phyloP scores from a whole-genome alignment of 2,888 invertebrate genomes.

The Chrysina gloriosa region DNA sequence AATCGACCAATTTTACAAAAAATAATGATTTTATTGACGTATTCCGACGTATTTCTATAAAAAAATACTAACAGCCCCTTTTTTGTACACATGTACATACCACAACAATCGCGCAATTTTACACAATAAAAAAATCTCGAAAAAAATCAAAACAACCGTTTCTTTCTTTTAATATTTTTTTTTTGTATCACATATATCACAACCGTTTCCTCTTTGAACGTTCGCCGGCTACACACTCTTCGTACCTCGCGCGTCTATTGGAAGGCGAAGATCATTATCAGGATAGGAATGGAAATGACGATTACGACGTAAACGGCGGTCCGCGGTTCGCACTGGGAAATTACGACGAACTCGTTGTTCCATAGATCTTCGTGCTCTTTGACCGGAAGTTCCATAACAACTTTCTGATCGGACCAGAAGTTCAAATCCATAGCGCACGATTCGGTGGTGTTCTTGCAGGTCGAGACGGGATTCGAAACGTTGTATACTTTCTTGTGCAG shows the following conservation, averaged over 20 bases:
- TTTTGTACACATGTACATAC: too few relatives aligned
- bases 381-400: slow-evolving; percentile 77
- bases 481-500: slow-evolving; percentile 79
- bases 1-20: too few relatives aligned
- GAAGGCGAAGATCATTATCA: slow-evolving; percentile 79
- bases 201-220: too few relatives aligned
- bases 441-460: slow-evolving; percentile 73
- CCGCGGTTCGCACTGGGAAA: slow-evolving; percentile 80
- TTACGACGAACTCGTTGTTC: slow-evolving; percentile 80
- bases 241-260: slow-evolving; percentile 63
- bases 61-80: too few relatives aligned
- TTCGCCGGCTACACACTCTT: too few relatives aligned
- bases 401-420: slow-evolving; percentile 77
- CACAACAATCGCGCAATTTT: too few relatives aligned
- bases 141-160: too few relatives aligned
- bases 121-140: too few relatives aligned
- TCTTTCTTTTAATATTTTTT: too few relatives aligned
- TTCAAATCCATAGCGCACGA: slow-evolving; percentile 74
- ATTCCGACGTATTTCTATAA: too few relatives aligned
- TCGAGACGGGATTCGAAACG: slow-evolving; percentile 70
- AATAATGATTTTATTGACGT: too few relatives aligned
- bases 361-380: slow-evolving; percentile 74
- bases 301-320: slow-evolving; percentile 77
- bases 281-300: slow-evolving; percentile 76
- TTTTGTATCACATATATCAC: too few relatives aligned